Evolutionary conservation across 2,797 vertebrate genomes (phyloP).

Genomic region (Hafferia zeledoni): DNA sequence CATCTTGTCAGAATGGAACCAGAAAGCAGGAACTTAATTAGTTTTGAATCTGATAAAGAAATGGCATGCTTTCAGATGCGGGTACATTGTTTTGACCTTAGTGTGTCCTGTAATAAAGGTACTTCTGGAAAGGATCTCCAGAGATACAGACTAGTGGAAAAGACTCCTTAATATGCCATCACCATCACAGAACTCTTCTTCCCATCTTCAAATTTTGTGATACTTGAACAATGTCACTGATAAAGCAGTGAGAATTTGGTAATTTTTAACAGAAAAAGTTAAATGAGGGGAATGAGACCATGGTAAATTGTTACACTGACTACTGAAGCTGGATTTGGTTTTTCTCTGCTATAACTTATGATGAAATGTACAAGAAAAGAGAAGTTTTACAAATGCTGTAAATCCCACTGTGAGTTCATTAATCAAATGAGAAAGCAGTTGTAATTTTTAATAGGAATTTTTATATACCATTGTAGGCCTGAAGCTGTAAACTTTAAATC

Average conservation of each 20-base stretch:
- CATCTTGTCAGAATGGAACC: neutral
- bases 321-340: neutral
- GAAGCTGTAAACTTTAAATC: neutral
- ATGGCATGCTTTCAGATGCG: neutral
- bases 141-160: neutral
- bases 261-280: neutral
- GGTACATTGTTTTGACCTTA: neutral
- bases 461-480: neutral
- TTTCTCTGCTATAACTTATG: neutral
- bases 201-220: neutral
- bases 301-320: neutral
- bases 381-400: conserved; percentile 5
- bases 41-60: neutral
- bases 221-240: neutral
- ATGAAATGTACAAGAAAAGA: conserved; percentile 42
- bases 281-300: neutral
- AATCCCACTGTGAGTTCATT: conserved; percentile 45
- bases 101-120: neutral
- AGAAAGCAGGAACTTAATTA: neutral
- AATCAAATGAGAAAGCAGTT: conserved; percentile 28
- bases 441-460: neutral
- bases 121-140: neutral
- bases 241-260: neutral
- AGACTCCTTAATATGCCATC: neutral
- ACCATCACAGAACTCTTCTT: neutral